Evolutionary conservation across 2,797 vertebrate genomes (phyloP).

Genomic region (Pterois miles): DNA sequence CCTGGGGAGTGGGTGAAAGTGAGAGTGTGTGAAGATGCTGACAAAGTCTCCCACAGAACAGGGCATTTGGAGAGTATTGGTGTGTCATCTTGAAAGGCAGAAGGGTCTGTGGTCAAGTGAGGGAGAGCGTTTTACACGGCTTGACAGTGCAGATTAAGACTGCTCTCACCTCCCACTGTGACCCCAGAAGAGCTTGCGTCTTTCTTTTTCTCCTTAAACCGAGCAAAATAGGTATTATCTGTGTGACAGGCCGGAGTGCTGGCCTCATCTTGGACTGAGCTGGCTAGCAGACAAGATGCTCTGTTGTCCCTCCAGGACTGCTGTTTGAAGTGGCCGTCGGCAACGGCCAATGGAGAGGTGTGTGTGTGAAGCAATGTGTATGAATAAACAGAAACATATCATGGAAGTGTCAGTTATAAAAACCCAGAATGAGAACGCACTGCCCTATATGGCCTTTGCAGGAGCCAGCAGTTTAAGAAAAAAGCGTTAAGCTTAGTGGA

Average conservation of each 20-base stretch:
- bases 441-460: slow-evolving; percentile 19
- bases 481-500: slow-evolving; percentile 1
- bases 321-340: slow-evolving; percentile 36
- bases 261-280: slow-evolving; percentile 9
- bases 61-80: slow-evolving; percentile 54
- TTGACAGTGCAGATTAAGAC: slow-evolving; percentile 52
- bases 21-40: slow-evolving; percentile 72
- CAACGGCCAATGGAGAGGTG: background rate
- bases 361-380: slow-evolving; percentile 4
- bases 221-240: slow-evolving; percentile 40
- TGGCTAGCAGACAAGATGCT: slow-evolving; percentile 11
- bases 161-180: slow-evolving; percentile 34
- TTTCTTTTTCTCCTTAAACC: slow-evolving; percentile 24
- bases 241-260: slow-evolving; percentile 18
- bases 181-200: background rate
- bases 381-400: background rate
- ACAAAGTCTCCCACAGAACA: slow-evolving; percentile 63
- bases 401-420: slow-evolving; percentile 22
- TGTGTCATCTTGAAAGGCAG: slow-evolving; percentile 63
- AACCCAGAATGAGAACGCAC: slow-evolving; percentile 22
- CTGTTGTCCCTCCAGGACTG: slow-evolving; percentile 18
- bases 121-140: slow-evolving; percentile 47
- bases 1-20: slow-evolving; percentile 75
- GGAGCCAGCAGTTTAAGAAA: background rate
- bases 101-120: slow-evolving; percentile 51